phyloP scores from a whole-genome alignment of 2,113 vertebrate genomes.

The Amphiprion ocellaris region DNA sequence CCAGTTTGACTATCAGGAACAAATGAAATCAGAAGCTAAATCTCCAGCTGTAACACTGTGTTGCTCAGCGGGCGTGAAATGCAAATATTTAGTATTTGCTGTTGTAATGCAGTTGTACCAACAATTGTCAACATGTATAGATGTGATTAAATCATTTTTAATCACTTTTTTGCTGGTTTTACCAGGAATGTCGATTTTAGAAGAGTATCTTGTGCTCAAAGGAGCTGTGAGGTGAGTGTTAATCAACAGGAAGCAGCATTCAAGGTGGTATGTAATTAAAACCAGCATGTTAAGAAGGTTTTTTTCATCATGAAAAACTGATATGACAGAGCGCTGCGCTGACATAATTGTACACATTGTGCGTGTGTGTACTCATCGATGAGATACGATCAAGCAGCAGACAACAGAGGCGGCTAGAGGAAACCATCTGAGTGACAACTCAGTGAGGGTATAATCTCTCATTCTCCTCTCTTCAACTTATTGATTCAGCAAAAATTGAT shows the following conservation, averaged over 20 bases:
- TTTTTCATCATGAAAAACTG: neutral
- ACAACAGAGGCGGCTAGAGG: conserved; percentile 43
- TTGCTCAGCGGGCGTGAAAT: conserved; percentile 31
- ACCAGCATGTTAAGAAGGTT: neutral
- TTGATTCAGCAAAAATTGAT: conserved; percentile 79
- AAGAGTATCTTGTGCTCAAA: conserved; percentile 9
- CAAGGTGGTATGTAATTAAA: conserved; percentile 37
- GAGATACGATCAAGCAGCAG: conserved; percentile 37
- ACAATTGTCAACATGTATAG: conserved; percentile 41
- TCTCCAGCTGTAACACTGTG: conserved; percentile 12
- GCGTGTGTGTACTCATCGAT: conserved; percentile 12
- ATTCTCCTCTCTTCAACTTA: conserved; percentile 61
- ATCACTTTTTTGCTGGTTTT: conserved; percentile 4
- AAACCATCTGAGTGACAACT: conserved; percentile 66
- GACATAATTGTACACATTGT: conserved; percentile 22
- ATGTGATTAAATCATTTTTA: conserved; percentile 31
- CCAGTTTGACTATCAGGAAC: conserved; percentile 4
- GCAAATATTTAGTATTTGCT: conserved; percentile 48
- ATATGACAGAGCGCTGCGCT: conserved; percentile 3
- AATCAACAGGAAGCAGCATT: conserved; percentile 27
- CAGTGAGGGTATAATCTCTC: conserved; percentile 53
- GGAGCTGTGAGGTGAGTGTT: conserved; percentile 29
- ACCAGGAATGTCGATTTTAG: conserved; percentile 30
- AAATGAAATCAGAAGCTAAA: conserved; percentile 35
- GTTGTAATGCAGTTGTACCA: conserved; percentile 4